Evolutionary conservation across 2,888 invertebrate genomes (phyloP), one percentile per base, ranked within the genome.

Genomic region (Polydesmus complanatus): DNA sequence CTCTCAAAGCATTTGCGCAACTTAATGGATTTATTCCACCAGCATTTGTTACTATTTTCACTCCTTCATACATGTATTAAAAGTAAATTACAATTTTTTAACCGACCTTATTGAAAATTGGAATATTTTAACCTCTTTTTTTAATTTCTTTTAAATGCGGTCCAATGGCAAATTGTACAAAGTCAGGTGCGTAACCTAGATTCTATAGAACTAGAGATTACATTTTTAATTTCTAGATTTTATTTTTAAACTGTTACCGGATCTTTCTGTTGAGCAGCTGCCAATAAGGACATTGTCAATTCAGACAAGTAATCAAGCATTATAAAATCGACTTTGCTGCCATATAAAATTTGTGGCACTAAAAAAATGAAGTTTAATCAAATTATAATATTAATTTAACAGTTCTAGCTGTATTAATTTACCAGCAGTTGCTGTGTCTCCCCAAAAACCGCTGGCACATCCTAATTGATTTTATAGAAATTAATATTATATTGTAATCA

Each of bases 371-470:
- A 53, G 37, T 56, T 21, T 54, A 27, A 18, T 8, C 5, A 37
- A 14, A 8, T 37, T 8, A 14, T 37, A 5, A 37, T 37, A 37
- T 37, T 14, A 37, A 37, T 37, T 5, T n/a, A n/a, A 25, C 23
- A 23, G 26, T 26, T 25, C 18, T 14, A 11, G 48, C 11, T 18
- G 21, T 5, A 19, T 5, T n/a, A 11, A 51, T 51, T 55, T 62
- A 75, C 75, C 75, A 64, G 77, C 73, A 58, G 75, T 74, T 11
- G 77, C 71, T 14, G 77, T 76, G 68, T 78, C 78, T 27, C 78
- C 78, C 77, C 78, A 78, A 69, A 78, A 78, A 58, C 77, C 78
- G 63, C 75, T 75, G 22, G 76, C 75, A 69, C 78, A 78, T 23
- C 77, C n/a, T n/a, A n/a, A n/a, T n/a, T n/a, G n/a, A n/a, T n/a